Base-by-base conservation (phyloP, 2,113 vertebrate species). In the Siniperca chuatsi region DNA sequence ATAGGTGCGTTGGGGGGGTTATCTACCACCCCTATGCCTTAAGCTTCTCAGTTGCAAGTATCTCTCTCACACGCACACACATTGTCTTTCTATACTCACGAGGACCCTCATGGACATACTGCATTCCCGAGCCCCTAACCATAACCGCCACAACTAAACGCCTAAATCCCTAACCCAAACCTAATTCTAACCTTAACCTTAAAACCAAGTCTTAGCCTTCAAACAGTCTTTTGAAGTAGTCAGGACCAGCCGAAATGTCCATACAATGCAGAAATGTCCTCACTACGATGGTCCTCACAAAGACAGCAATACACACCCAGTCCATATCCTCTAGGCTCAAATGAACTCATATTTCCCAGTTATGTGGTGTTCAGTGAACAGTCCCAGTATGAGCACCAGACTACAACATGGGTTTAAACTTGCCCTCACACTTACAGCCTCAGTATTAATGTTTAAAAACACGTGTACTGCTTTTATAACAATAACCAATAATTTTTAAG, bases 311-410 rank as follows among this genome's bases (percentile, higher is more conserved):
- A 44, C 25, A 83, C 12, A 55, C 57, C 33, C n/a, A 48, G 42
- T 84, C n/a, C 42, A 57, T 33, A 16, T 72, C 71, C 77, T 66
- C 60, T 20, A 48, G 77, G 81, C 81, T 67, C 9, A 61, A 42
- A 55, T 72, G 35, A 81, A 76, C 77, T 80, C 72, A 62, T 84
- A 62, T 77, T 73, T 81, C 73, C 76, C 78, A 58, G 42, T 82
- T 35, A 62, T 69, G 33, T 62, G 37, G 29, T 42, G 55, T 52
- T 83, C 37, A 44, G 61, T 69, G 82, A 84, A 78, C 60, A 42
- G 23, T 57, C 70, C 48, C 65, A 69, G n/a, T 33, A 2, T 33
- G 62, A 75, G 37, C 65, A 64, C 65, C 55, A 46, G 35, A 25
- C 57, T 10, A 65, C 48, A 76, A 1, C 1, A 35, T 52, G 42